phyloP scores from a whole-genome alignment of 2,113 vertebrate genomes.

The Cinclus cinclus region DNA sequence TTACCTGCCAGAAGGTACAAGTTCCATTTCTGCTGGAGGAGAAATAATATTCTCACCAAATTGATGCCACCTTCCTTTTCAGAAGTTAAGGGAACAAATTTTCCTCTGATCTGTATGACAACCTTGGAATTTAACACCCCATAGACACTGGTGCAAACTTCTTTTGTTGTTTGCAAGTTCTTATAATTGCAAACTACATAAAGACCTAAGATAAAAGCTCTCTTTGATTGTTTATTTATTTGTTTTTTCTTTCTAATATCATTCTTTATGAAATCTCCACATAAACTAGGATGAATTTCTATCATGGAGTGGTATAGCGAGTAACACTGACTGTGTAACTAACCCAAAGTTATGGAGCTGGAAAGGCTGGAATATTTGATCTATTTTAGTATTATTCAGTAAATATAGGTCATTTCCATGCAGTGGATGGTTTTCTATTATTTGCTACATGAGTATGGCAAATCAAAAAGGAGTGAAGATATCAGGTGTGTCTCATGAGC shows the following conservation, averaged over 20 bases:
- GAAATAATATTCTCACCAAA: neutral
- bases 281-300: neutral
- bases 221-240: neutral
- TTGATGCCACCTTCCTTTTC: neutral
- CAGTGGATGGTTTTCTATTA: neutral
- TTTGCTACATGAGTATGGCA: neutral
- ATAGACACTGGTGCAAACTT: neutral
- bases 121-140: neutral
- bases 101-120: neutral
- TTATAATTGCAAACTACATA: neutral
- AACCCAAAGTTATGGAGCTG: neutral
- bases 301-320: neutral
- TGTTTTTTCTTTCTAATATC: neutral
- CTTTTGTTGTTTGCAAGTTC: neutral
- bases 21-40: neutral
- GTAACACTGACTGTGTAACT: neutral
- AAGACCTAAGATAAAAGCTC: neutral
- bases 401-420: neutral
- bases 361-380: neutral
- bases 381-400: neutral
- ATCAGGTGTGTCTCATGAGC: neutral
- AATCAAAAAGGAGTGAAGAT: neutral
- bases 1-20: neutral
- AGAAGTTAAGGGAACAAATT: neutral
- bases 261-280: neutral